Conservation (phyloP, 1,140 invertebrate genomes). For the Drosophila kanapiae region DNA sequence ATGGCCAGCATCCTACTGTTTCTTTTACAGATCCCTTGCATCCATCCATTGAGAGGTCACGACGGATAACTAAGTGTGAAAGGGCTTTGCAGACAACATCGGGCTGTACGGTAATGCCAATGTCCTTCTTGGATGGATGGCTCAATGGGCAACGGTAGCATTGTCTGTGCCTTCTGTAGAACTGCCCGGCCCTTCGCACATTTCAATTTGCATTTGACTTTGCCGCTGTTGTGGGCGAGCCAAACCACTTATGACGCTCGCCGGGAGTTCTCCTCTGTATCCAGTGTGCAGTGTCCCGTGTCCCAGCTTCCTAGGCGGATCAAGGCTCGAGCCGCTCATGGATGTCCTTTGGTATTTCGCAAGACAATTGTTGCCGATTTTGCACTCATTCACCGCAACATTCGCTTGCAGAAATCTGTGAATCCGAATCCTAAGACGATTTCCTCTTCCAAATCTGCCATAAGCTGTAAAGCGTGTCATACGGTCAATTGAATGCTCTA, state of each 20-base stretch:
- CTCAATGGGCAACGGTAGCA: slow-evolving; percentile 36
- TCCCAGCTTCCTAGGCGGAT: slow-evolving; percentile 55
- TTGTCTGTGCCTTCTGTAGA: slow-evolving; percentile 54
- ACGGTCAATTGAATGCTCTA: slow-evolving; percentile 65
- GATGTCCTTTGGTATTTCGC: slow-evolving; percentile 18
- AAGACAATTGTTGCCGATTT: slow-evolving; percentile 64
- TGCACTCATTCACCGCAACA: slow-evolving; percentile 46
- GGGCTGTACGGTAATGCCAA: not conserved
- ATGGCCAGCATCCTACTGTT: slow-evolving; percentile 58
- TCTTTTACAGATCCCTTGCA: slow-evolving; percentile 50
- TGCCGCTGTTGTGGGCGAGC: slow-evolving; percentile 48
- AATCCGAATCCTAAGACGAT: slow-evolving; percentile 68
- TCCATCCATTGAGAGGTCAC: slow-evolving; percentile 44
- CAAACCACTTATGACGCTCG: slow-evolving; percentile 69
- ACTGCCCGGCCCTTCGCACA: slow-evolving; percentile 48
- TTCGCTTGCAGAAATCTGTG: slow-evolving; percentile 61
- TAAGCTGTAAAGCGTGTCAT: slow-evolving; percentile 82
- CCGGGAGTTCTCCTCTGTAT: slow-evolving; percentile 19
- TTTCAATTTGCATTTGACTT: slow-evolving; percentile 84
- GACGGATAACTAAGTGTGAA: slow-evolving; percentile 70
- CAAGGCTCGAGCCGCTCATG: slow-evolving; percentile 38
- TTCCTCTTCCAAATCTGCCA: slow-evolving; percentile 66
- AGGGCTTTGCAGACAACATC: slow-evolving; percentile 64
- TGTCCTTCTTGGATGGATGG: not conserved
- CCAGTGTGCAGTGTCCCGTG: slow-evolving; percentile 2